Evolutionary conservation across 2,797 vertebrate species (phyloP), one percentile per base, ranked within the genome.

Genomic region (Amblyopsis hoosieri): DNA sequence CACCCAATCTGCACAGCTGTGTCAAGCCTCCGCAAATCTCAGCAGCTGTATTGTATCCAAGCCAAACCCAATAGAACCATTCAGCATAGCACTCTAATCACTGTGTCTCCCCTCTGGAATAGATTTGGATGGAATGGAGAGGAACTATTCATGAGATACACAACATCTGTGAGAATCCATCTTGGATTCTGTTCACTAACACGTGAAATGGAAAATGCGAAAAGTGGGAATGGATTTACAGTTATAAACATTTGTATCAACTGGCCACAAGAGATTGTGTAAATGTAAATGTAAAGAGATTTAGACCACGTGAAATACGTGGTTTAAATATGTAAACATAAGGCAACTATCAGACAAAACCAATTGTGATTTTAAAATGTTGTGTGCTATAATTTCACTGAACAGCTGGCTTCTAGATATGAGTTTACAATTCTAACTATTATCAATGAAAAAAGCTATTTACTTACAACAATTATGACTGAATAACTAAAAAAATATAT

Each of bases 161-260:
- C 64, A 31, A 86, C 83, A 91, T 91, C 87, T 88, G 86, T 64
- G 75, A 54, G 63, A 74, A 70, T 66, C 69, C 65, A 62, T 82
- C 67, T 64, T 49, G 42, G 46, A 69, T 64, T 69, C 58, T 61
- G 69, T 79, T 87, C 62, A 73, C 46, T 77, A 71, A 69, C 52
- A 65, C 45, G 72, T 71, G 23, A 67, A 67, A 57, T 60, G 61
- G 4, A 66, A 29, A 31, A 64, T 66, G 62, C 12, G 17, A 29
- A 17, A 2, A 33, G 17, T 51, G n/a, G n/a, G 45, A 3, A 50
- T 49, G 7, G 3, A 9, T 12, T 14, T 13, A 23, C 14, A 72
- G 60, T 54, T 54, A 64, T 52, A 62, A 65, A 54, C 54, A 62
- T 66, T 63, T 76, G 62, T 42, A 60, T 72, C 33, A 57, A 62